phyloP scores from a whole-genome alignment of 2,113 vertebrate genomes.

The Callospermophilus lateralis region DNA sequence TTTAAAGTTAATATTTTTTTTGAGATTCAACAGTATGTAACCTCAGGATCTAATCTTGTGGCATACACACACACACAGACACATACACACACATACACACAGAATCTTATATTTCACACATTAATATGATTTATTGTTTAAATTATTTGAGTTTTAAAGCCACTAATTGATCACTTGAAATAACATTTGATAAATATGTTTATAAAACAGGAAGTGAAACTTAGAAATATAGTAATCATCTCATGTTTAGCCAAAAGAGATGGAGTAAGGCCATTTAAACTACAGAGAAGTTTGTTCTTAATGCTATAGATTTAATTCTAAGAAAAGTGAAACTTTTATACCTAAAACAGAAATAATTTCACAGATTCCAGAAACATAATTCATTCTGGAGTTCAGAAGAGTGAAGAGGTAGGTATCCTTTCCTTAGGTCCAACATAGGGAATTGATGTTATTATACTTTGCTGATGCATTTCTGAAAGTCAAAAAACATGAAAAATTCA shows the following conservation, averaged over 20 bases:
- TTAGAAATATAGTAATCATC: not conserved
- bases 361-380: not conserved
- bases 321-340: not conserved
- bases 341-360: not conserved
- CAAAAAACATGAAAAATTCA: not conserved
- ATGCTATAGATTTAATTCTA: not conserved
- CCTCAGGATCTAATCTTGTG: not conserved
- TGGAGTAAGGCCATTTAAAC: not conserved
- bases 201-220: not conserved
- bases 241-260: not conserved
- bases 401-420: not conserved
- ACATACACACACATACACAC: too few species aligned
- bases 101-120: not conserved
- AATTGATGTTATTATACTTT: not conserved
- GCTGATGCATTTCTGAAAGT: not conserved
- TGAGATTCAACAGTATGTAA: not conserved
- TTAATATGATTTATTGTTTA: not conserved
- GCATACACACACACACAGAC: too few species aligned
- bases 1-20: not conserved
- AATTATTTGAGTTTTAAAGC: not conserved
- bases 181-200: not conserved
- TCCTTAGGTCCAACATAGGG: not conserved
- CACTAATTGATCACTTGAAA: not conserved
- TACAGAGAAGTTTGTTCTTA: not conserved
- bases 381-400: not conserved